phyloP scores from a whole-genome alignment of 2,113 vertebrate species.

The Amphilophus citrinellus region DNA sequence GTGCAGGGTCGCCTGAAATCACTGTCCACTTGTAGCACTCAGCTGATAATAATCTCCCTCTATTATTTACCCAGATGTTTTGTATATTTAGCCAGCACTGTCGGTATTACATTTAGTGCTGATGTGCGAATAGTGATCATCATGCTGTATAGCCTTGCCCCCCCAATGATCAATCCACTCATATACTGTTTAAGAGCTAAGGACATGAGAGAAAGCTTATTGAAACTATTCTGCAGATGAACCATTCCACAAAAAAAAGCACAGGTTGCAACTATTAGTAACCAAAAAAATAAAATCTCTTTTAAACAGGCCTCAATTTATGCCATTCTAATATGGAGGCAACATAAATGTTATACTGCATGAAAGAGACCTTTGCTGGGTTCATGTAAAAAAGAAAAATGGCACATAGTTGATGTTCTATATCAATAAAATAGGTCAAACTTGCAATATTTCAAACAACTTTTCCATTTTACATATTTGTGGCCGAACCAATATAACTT shows the following conservation, averaged over 20 bases:
- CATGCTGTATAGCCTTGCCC: no score
- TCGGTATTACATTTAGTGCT: conserved; percentile 53
- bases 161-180: no score
- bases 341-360: neutral
- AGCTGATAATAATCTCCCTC: conserved; percentile 72
- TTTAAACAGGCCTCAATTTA: neutral
- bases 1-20: conserved; percentile 55
- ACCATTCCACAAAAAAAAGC: neutral
- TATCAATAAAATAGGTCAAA: no score
- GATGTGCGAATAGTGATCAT: conserved; percentile 64
- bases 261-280: conserved; percentile 13
- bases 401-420: no score
- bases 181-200: no score
- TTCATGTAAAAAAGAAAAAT: no score
- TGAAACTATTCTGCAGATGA: conserved; percentile 25
- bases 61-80: conserved; percentile 74
- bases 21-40: conserved; percentile 75
- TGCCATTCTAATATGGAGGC: neutral
- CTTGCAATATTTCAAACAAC: no score
- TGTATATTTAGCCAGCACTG: conserved; percentile 62
- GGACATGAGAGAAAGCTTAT: no score
- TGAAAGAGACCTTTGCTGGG: no score
- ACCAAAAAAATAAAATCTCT: neutral
- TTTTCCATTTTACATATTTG: no score
- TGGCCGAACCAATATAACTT: no score